Base-by-base conservation (phyloP, 2,888 invertebrate genomes). In the Zele albiditarsus region DNA sequence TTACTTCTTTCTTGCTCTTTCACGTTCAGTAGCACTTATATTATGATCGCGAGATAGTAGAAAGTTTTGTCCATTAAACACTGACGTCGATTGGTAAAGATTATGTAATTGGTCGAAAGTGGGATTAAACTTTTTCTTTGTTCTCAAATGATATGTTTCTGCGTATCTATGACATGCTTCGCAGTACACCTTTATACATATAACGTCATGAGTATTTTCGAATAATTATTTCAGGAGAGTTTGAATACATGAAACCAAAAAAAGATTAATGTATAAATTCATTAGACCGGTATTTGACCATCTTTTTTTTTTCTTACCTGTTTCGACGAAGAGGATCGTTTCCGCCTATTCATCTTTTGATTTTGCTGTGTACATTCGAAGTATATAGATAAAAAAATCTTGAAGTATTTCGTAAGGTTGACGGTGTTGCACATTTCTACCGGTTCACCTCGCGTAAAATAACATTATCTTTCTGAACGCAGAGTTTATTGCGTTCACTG, bases 91-190 rank as follows among this genome's bases (percentile, higher is more conserved):
- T 63, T 33, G 63, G 28, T 63, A 63, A 63, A 31, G 5, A n/a
- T 63, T 63, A 63, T 63, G 63, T 31, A 63, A 63, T 63, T 63
- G 31, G 33, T 63, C 63, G 63, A 63, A 63, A 38, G 63, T 63
- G 20, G 31, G n/a, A 38, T 63, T 31, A 38, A 31, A 23, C 12
- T 63, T 63, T 33, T 63, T 38, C 33, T 63, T 63, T 38, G 33
- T 63, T 12, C n/a, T 12, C 20, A 6, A 27, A n/a, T 31, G 23
- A 38, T 63, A 28, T 63, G 38, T 63, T 63, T 63, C 10, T 38
- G n/a, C 12, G 14, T n/a, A 63, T 16, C 8, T 4, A 38, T 20
- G n/a, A 53, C 8, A 53, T 53, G 8, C 6, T 53, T 53, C n/a
- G 6, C 5, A n/a, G 8, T 53, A 20, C 8, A 46, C 46, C 46